phyloP scores from a whole-genome alignment of 2,797 vertebrate species.

The Pachyuromys duprasi region DNA sequence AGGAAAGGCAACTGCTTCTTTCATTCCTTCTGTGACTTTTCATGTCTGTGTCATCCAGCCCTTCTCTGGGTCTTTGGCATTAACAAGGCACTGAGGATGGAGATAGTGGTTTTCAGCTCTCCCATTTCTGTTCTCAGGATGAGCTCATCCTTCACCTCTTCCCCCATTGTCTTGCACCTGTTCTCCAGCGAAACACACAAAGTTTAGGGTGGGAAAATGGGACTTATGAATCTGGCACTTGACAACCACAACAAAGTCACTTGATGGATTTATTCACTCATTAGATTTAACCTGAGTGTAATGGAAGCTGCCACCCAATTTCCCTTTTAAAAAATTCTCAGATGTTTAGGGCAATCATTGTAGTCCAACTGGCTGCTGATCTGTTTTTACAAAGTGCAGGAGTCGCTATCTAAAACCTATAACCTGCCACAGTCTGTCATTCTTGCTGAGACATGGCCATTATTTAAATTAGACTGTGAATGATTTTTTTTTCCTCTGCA shows the following conservation, averaged over 20 bases:
- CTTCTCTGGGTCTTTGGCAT: not conserved
- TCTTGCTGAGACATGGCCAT: constrained; percentile 78
- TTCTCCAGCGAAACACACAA: not conserved
- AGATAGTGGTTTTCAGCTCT: not conserved
- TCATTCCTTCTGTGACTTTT: not conserved
- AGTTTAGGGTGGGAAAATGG: constrained; percentile 12
- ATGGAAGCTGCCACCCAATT: constrained; percentile 81
- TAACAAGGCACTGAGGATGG: not conserved
- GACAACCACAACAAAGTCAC: constrained; percentile 69
- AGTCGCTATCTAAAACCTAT: constrained; percentile 85
- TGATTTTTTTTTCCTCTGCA: constrained; percentile 73
- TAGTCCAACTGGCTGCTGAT: constrained; percentile 81
- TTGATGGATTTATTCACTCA: constrained; percentile 74
- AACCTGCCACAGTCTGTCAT: constrained; percentile 84
- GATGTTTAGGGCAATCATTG: constrained; percentile 81
- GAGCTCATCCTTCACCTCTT: not conserved
- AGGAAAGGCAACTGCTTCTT: not conserved
- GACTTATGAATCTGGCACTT: constrained; percentile 34
- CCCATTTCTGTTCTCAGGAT: not conserved
- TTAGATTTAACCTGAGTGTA: constrained; percentile 82
- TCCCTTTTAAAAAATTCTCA: constrained; percentile 80
- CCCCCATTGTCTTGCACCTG: not conserved
- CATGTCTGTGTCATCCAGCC: not conserved
- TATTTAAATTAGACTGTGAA: constrained; percentile 87
- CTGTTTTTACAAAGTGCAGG: constrained; percentile 83